Percentiles rank a stretch among this genome's conserved stretches.
These are phyloP conservation scores for Xiphophorus couchianus DNA, from an alignment of 2,113 vertebrate genomes.

Conservation along the genomic window DNA sequence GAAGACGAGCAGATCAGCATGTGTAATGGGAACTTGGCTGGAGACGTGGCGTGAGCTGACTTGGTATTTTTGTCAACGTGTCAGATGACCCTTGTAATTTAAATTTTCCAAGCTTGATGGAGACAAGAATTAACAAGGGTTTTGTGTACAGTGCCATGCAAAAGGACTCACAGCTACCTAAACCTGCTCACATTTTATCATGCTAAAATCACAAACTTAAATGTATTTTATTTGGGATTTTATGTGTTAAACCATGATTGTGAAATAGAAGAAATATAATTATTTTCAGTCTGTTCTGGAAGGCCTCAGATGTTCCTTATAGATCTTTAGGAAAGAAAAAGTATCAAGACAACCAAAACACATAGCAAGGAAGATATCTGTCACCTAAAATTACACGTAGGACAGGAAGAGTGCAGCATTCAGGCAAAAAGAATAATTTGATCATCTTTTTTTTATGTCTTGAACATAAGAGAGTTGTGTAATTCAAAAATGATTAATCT, in stretches of 20 bases:
- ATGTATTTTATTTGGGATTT: not conserved
- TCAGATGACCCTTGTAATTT: constrained; percentile 48
- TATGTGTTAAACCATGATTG: not conserved
- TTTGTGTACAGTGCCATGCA: constrained; percentile 12
- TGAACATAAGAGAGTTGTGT: no score
- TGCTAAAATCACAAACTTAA: not conserved
- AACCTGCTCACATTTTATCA: not conserved
- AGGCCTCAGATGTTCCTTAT: not conserved
- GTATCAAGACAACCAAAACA: not conserved
- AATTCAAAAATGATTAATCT: no score
- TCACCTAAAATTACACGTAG: not conserved
- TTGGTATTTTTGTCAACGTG: constrained; percentile 53
- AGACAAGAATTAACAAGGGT: constrained; percentile 28
- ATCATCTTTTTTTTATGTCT: no score
- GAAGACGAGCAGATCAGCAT: constrained; percentile 76
- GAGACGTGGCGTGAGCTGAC: constrained; percentile 53
- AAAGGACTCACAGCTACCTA: not conserved
- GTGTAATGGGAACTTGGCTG: constrained; percentile 73
- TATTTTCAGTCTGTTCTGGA: not conserved
- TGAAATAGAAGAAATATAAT: not conserved
- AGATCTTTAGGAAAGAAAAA: not conserved
- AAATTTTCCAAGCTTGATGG: constrained; percentile 43
- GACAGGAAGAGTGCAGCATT: not conserved
- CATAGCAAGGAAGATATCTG: no score
- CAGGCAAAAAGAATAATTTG: not conserved